These are phyloP conservation scores for Petrolisthes cinctipes DNA, from an alignment of 2,888 invertebrate species.

Conservation along the genomic window DNA sequence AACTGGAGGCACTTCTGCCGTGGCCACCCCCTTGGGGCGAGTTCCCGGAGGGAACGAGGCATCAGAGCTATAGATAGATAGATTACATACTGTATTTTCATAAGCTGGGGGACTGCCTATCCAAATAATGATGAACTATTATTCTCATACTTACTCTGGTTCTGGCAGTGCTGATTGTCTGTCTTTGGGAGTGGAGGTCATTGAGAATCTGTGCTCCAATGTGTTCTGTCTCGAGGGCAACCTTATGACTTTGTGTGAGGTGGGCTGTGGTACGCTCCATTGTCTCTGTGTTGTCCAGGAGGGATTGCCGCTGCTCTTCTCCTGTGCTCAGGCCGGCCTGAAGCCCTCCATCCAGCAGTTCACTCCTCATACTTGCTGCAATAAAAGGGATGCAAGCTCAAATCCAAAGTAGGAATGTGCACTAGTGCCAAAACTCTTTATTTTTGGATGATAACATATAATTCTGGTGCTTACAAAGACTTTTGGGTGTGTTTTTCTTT, in stretches of 20 bases:
- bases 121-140: not conserved
- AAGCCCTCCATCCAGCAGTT: conserved; percentile 37
- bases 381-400: not conserved
- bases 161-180: conserved; percentile 51
- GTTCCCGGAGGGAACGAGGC: too few species aligned
- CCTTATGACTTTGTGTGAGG: conserved; percentile 39
- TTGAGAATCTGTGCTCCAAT: conserved; percentile 61
- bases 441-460: too few species aligned
- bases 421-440: too few species aligned
- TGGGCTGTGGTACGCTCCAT: conserved; percentile 42
- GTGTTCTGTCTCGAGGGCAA: conserved; percentile 59
- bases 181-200: conserved; percentile 55
- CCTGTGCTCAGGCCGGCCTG: conserved; percentile 43
- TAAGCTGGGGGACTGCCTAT: too few species aligned
- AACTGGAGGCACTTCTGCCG: too few species aligned
- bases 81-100: too few species aligned
- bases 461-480: too few species aligned
- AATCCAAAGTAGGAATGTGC: too few species aligned
- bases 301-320: conserved; percentile 52
- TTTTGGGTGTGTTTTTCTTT: too few species aligned
- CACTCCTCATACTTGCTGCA: conserved; percentile 36
- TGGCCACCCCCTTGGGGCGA: too few species aligned
- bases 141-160: conserved; percentile 43
- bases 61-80: too few species aligned
- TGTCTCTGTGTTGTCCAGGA: conserved; percentile 50